Evolutionary conservation across 2,888 invertebrate species (phyloP).

Genomic region (Sylvicola fuscatus): DNA sequence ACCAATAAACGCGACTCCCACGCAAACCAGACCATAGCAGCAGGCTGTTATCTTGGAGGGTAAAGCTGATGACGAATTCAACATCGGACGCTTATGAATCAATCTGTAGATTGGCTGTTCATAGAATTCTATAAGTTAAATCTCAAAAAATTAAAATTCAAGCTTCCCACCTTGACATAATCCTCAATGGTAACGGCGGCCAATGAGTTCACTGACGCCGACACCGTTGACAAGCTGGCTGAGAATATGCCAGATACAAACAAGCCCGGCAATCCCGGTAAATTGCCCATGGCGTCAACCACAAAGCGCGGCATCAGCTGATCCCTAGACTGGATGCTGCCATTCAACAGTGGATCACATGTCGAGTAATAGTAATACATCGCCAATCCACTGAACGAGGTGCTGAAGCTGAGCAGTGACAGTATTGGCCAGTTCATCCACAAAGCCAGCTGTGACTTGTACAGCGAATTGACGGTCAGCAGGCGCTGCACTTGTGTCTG

Average conservation of each 20-base stretch:
- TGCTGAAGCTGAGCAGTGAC: slow-evolving; percentile 46
- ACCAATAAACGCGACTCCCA: slow-evolving; percentile 63
- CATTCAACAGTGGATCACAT: slow-evolving; percentile 55
- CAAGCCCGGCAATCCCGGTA: slow-evolving; percentile 68
- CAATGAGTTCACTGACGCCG: slow-evolving; percentile 75
- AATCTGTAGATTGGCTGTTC: slow-evolving; percentile 20
- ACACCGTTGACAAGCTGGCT: slow-evolving; percentile 78
- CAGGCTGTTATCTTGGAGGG: slow-evolving; percentile 48
- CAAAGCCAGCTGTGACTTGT: slow-evolving; percentile 46
- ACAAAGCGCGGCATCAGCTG: slow-evolving; percentile 66
- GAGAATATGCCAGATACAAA: slow-evolving; percentile 85
- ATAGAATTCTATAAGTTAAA: too few relatives aligned
- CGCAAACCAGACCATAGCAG: slow-evolving; percentile 49
- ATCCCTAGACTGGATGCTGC: slow-evolving; percentile 42
- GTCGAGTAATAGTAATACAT: slow-evolving; percentile 64
- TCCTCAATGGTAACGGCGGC: slow-evolving; percentile 82
- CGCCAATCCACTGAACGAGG: slow-evolving; percentile 57
- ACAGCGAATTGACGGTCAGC: slow-evolving; percentile 46
- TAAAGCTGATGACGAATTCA: slow-evolving; percentile 26
- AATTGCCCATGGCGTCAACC: slow-evolving; percentile 45
- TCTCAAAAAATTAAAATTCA: neutral
- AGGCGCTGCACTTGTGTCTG: slow-evolving; percentile 66
- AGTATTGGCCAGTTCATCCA: slow-evolving; percentile 71
- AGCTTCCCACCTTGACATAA: slow-evolving; percentile 37
- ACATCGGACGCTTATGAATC: slow-evolving; percentile 19